phyloP scores from a whole-genome alignment of 2,888 invertebrate genomes.

The Diabrotica balteata region DNA sequence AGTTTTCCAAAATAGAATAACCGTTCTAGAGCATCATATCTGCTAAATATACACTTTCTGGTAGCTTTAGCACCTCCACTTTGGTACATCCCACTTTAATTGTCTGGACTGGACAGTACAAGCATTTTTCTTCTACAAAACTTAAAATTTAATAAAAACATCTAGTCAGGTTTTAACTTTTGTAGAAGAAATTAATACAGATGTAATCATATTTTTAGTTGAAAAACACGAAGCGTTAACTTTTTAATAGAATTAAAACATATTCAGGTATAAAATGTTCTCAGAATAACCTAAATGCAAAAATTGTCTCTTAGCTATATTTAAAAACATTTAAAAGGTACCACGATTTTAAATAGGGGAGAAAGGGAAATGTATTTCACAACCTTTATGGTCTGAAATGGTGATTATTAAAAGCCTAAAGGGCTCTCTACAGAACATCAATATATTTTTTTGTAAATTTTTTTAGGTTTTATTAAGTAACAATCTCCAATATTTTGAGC shows the following conservation, averaged over 20 bases:
- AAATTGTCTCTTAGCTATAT: conserved; percentile 25
- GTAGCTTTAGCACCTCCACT: too few relatives aligned
- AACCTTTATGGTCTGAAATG: conserved; percentile 56
- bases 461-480: conserved; percentile 39
- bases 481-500: conserved; percentile 34
- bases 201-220: too few relatives aligned
- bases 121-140: too few relatives aligned
- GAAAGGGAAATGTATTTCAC: conserved; percentile 54
- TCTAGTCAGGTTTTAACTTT: too few relatives aligned
- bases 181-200: too few relatives aligned
- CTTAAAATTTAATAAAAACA: too few relatives aligned
- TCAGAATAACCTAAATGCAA: conserved; percentile 3
- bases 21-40: too few relatives aligned
- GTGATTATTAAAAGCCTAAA: conserved; percentile 54
- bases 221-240: too few relatives aligned
- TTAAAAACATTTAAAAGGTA: conserved; percentile 24
- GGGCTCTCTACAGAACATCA: conserved; percentile 45
- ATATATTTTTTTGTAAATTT: conserved; percentile 41
- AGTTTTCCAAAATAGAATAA: too few relatives aligned
- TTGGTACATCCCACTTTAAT: too few relatives aligned
- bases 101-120: too few relatives aligned
- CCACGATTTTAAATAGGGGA: conserved; percentile 32
- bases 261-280: conserved; percentile 13
- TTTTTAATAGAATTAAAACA: not conserved
- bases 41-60: too few relatives aligned